phyloP scores from a whole-genome alignment of 2,797 vertebrate species.

The Megaceryle alcyon region DNA sequence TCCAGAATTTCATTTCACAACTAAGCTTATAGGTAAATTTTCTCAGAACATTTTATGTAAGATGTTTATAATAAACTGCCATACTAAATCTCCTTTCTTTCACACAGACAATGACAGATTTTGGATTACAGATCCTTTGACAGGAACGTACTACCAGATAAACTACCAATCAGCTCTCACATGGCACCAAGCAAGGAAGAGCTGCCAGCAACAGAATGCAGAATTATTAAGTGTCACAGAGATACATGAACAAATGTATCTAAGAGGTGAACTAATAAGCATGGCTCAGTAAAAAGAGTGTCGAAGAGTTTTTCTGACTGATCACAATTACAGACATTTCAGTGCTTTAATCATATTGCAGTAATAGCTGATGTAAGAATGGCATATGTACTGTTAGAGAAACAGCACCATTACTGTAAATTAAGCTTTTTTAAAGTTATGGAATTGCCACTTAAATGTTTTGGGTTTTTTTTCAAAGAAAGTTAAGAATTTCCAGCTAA shows the following conservation, averaged over 20 bases:
- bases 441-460: neutral
- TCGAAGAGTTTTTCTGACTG: neutral
- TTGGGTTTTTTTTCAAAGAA: neutral
- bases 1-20: neutral
- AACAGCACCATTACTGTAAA: neutral
- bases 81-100: neutral
- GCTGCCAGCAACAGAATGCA: slow-evolving; percentile 89
- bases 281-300: neutral
- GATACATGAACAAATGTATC: slow-evolving; percentile 88
- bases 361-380: neutral
- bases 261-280: slow-evolving; percentile 82
- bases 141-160: slow-evolving; percentile 86
- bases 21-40: neutral
- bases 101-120: slow-evolving; percentile 75
- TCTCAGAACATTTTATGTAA: neutral
- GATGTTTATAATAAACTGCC: neutral
- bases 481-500: neutral
- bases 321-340: neutral
- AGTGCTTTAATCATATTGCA: neutral
- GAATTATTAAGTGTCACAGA: slow-evolving; percentile 90
- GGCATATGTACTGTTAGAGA: neutral
- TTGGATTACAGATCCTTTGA: slow-evolving; percentile 88
- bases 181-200: slow-evolving; percentile 91
- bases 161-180: slow-evolving; percentile 85
- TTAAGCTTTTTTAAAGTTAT: neutral